These are phyloP conservation scores for Phthorimaea operculella DNA, from an alignment of 1,140 invertebrate genomes.

Conservation along the genomic window DNA sequence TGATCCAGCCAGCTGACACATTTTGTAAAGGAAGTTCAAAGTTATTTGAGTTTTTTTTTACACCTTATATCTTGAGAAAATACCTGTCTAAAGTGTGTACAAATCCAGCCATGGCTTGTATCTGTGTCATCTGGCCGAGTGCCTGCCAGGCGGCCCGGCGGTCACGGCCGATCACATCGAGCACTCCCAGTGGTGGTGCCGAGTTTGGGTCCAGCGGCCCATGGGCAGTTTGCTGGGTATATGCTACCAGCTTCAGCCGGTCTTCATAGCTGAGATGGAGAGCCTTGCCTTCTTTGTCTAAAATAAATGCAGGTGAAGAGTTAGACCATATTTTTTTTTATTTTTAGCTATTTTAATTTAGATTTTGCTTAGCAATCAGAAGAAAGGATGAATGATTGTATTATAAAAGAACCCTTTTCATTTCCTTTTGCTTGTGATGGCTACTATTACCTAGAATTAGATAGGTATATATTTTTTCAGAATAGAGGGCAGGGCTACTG, in stretches of 20 bases:
- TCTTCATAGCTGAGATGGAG: conserved; percentile 95
- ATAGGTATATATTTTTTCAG: no score
- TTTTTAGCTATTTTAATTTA: conserved; percentile 1
- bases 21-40: no score
- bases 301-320: neutral
- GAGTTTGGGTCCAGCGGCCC: conserved; percentile 84
- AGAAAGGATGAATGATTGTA: no score
- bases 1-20: no score
- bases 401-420: no score
- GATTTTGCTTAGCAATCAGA: no score
- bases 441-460: no score
- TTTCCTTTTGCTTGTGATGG: no score
- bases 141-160: conserved; percentile 93
- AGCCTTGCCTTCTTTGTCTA: conserved; percentile 95
- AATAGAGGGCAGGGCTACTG: no score
- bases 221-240: conserved; percentile 90
- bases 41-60: no score
- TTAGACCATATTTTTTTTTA: neutral
- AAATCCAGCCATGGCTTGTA: conserved; percentile 93
- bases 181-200: conserved; percentile 86
- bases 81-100: conserved; percentile 84
- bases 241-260: conserved; percentile 90
- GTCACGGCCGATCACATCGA: conserved; percentile 96
- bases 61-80: neutral
- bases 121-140: conserved; percentile 85